Evolutionary conservation across 2,113 vertebrate species (phyloP).

Genomic region (Apodemus sylvaticus): DNA sequence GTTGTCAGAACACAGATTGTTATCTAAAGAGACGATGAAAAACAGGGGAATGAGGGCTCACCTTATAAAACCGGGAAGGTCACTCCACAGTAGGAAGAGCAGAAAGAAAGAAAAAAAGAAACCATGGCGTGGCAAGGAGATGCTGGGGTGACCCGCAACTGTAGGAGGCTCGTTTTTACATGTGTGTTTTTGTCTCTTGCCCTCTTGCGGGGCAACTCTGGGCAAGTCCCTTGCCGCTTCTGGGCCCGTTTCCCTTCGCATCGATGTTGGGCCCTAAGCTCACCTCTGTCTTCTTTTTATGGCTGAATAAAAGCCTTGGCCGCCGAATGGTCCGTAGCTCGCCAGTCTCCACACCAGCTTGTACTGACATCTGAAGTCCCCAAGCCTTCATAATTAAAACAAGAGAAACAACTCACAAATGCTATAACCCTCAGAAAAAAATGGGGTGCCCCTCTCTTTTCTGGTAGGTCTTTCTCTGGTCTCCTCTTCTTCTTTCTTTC

Average conservation of each 20-base stretch:
- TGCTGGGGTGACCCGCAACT: accelerated
- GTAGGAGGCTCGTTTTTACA: accelerated
- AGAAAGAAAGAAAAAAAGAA: background rate
- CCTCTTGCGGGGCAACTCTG: too few relatives aligned
- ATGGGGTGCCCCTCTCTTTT: accelerated
- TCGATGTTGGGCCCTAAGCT: accelerated
- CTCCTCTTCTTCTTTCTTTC: too few relatives aligned
- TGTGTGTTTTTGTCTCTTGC: background rate
- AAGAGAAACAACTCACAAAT: background rate
- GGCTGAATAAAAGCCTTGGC: background rate
- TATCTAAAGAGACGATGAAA: background rate
- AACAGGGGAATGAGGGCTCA: background rate
- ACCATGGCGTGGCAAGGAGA: accelerated
- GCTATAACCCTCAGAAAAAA: background rate
- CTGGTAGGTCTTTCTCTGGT: background rate
- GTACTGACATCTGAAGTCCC: background rate
- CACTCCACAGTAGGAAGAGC: accelerated
- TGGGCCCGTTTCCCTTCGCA: background rate
- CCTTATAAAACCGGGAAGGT: background rate
- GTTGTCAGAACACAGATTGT: background rate
- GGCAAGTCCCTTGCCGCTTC: accelerated
- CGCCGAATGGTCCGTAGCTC: accelerated
- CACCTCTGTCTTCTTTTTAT: background rate
- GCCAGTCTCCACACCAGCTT: too few relatives aligned
- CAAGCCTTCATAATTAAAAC: accelerated